phyloP scores from a whole-genome alignment of 2,888 invertebrate species.

The Osmoderma eremita region DNA sequence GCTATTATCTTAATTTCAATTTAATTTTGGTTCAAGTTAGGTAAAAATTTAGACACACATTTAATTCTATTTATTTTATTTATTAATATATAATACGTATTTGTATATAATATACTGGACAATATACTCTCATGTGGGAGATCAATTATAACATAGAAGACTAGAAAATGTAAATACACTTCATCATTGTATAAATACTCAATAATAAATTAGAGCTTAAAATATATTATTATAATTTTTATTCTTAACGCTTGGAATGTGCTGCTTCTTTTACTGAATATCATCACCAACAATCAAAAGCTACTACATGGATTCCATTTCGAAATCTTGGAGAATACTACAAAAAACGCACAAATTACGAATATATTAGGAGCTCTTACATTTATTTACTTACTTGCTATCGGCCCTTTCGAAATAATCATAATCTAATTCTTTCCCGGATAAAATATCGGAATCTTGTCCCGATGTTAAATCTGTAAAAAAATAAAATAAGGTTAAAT shows the following conservation, averaged over 20 bases:
- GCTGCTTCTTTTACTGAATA: constrained; percentile 11
- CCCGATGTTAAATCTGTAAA: constrained; percentile 54
- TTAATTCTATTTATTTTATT: too few relatives aligned
- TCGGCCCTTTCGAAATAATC: constrained; percentile 57
- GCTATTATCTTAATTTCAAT: too few relatives aligned
- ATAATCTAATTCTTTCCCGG: constrained; percentile 57
- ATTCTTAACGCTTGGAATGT: constrained; percentile 27
- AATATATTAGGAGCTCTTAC: background rate
- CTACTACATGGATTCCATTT: constrained; percentile 57
- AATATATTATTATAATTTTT: constrained; percentile 11
- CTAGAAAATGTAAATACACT: constrained; percentile 36
- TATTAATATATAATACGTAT: background rate
- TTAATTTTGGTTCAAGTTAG: too few relatives aligned
- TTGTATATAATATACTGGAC: constrained; percentile 31
- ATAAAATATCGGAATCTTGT: constrained; percentile 56
- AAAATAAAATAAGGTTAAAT: background rate
- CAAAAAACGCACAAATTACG: constrained; percentile 46
- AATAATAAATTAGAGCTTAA: constrained; percentile 40
- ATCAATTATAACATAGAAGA: constrained; percentile 34
- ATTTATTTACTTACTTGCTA: constrained; percentile 47
- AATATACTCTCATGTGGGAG: constrained; percentile 29
- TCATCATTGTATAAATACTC: constrained; percentile 27
- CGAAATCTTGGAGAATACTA: constrained; percentile 58
- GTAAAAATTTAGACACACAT: too few relatives aligned
- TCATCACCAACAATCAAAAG: background rate